A percentile compares a stretch with the other conserved stretches of the same genome.
Conservation (phyloP, 1,140 invertebrate species). For the Asobara japonica region DNA sequence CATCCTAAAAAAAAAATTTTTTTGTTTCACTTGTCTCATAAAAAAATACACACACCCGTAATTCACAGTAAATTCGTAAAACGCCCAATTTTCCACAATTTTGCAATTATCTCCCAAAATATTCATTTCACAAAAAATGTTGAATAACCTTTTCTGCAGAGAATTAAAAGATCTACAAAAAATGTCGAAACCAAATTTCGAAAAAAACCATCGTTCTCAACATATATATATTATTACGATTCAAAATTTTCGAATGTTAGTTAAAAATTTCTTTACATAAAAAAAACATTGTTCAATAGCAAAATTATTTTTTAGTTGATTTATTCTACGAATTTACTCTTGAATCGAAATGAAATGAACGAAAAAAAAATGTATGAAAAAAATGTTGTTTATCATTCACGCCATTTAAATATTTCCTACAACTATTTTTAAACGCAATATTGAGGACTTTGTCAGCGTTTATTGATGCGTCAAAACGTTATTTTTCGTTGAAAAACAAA, state of each 20-base stretch:
- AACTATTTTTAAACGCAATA: not conserved
- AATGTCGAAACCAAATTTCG: not conserved
- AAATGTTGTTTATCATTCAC: not conserved
- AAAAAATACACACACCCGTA: slow-evolving; percentile 1
- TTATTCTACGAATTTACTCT: not conserved
- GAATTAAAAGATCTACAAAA: not conserved
- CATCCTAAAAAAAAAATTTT: slow-evolving; percentile 37
- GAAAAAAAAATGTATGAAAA: not conserved
- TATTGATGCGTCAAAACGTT: not conserved
- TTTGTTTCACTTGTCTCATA: not conserved
- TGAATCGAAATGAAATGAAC: not conserved
- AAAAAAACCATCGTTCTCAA: not conserved
- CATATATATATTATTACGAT: too few relatives aligned
- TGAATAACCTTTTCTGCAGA: not conserved
- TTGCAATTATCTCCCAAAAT: not conserved
- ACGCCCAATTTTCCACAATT: not conserved
- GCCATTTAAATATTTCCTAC: not conserved
- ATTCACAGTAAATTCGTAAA: not conserved
- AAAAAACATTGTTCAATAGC: too few relatives aligned
- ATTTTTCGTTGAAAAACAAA: too few relatives aligned
- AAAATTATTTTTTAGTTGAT: not conserved
- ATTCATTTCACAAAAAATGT: not conserved
- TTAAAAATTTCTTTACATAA: too few relatives aligned
- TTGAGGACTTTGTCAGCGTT: not conserved
- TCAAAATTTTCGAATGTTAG: too few relatives aligned